Conservation (phyloP, 2,797 vertebrate genomes). For the Hoplostethus mediterraneus region DNA sequence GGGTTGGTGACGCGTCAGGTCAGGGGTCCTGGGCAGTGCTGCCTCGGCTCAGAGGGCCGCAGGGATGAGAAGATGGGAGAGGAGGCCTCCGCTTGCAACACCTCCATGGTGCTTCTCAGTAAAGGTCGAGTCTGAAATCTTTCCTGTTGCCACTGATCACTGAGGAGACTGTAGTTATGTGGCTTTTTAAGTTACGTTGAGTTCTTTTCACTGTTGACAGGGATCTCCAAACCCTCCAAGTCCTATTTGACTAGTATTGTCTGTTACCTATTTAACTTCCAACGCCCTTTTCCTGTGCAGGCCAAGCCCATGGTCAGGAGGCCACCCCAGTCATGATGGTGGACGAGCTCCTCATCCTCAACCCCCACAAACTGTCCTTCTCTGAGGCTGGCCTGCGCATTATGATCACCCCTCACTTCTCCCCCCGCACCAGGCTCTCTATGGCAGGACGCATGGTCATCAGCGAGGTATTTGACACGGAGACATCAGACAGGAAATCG, state of each 20-base stretch:
- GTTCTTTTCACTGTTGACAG: too few relatives aligned
- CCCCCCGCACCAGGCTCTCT: constrained; percentile 85
- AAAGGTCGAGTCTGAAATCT: constrained; percentile 74
- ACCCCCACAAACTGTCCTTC: constrained; percentile 86
- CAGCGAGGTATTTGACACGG: constrained; percentile 79
- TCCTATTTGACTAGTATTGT: too few relatives aligned
- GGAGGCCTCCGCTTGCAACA: constrained; percentile 78
- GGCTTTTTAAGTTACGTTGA: neutral
- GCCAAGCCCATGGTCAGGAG: constrained; percentile 69
- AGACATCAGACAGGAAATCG: neutral
- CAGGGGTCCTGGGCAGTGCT: constrained; percentile 58
- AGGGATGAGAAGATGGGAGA: constrained; percentile 77
- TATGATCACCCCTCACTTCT: constrained; percentile 89
- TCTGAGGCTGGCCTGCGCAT: constrained; percentile 85
- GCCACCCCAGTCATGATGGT: constrained; percentile 84
- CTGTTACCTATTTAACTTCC: too few relatives aligned
- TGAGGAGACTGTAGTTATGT: neutral
- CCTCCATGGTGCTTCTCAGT: constrained; percentile 83
- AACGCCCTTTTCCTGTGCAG: constrained; percentile 41
- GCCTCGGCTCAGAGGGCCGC: constrained; percentile 57
- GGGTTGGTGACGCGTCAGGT: constrained; percentile 71
- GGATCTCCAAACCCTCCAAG: too few relatives aligned
- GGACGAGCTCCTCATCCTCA: constrained; percentile 85
- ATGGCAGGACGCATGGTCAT: constrained; percentile 88
- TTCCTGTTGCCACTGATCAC: neutral